Percentiles rank a stretch among this genome's conserved stretches.
phyloP scores from a whole-genome alignment of 2,888 invertebrate species.

The Agrotis clavis region DNA sequence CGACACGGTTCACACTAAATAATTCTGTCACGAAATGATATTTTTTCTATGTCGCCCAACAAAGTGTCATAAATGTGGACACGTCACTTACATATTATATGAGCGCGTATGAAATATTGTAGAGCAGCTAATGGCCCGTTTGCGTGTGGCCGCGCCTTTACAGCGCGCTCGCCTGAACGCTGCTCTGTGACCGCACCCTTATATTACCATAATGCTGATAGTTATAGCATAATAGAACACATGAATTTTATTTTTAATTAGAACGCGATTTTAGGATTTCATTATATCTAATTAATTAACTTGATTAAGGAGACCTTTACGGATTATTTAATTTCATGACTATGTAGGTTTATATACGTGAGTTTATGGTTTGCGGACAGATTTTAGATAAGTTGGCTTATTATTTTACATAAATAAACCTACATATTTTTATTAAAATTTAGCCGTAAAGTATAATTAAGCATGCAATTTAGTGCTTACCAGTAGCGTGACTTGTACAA shows the following conservation, averaged over 20 bases:
- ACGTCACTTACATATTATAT: constrained; percentile 85
- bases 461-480: constrained; percentile 13
- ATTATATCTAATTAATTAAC: constrained; percentile 55
- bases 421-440: constrained; percentile 12
- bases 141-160: constrained; percentile 86
- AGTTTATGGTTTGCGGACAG: constrained; percentile 3
- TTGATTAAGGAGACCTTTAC: constrained; percentile 37
- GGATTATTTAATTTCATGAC: constrained; percentile 24
- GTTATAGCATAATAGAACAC: constrained; percentile 44
- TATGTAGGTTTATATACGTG: constrained; percentile 25
- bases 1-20: constrained; percentile 73
- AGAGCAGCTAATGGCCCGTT: constrained; percentile 83
- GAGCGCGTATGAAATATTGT: constrained; percentile 84
- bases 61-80: constrained; percentile 83
- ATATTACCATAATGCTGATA: constrained; percentile 66
- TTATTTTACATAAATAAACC: constrained; percentile 12
- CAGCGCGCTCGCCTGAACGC: constrained; percentile 50
- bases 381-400: constrained; percentile 1
- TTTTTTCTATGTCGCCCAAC: constrained; percentile 79
- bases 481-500: constrained; percentile 30
- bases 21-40: constrained; percentile 75
- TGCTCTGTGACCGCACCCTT: constrained; percentile 75
- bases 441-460: constrained; percentile 21
- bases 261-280: constrained; percentile 50
- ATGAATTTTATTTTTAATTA: constrained; percentile 62